Base-by-base conservation (phyloP, 1,140 invertebrate genomes). In the Procambarus clarkii region DNA sequence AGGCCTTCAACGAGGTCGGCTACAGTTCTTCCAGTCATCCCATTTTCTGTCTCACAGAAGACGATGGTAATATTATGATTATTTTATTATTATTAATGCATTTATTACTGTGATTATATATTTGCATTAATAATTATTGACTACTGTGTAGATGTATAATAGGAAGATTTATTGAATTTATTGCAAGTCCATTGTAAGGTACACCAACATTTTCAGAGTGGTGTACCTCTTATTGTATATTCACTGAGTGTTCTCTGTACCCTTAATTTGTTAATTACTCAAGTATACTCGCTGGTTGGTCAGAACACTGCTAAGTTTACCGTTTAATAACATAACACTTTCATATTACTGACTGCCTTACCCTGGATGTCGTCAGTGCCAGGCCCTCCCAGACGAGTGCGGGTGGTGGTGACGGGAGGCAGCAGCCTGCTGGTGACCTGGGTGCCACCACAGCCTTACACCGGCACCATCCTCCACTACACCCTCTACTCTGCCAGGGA, bases 1-100 rank as follows among this genome's bases (percentile, higher is more conserved):
- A 94, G 80, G 94, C 95, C 24, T 95, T 94, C 88, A 96, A 96
- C 92, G 93, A 83, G 9, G 34, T 54, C 8, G 81, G 60, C 34
- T n/a, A 24, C 34, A 83, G 60, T 44, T 0, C 50, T 13, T 34
- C 81, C 48, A 83, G 50, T 58, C 1, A 44, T 34, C 60, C 81
- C 21, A 80, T 94, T 34, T 88, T 91, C 34, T 94, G 94, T 18
- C 80, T 92, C n/a, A 95, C 95, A 21, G 92, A 94, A 74, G 94
- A 95, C 92, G 95, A 94, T 91, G 94, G 94, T 93, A 92, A 80
- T 34, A 34, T 34, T 34, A 34, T 34, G 34, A 34, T 34, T 34
- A 7, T 13, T 9, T 58, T 8, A 58, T 13, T 58, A 58, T 58
- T 9, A 58, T 58, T 58, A 58, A 9, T 58, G 0, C 54, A 58